Evolutionary conservation across 2,888 invertebrate species (phyloP).

Genomic region (Muschampia plurimacula): DNA sequence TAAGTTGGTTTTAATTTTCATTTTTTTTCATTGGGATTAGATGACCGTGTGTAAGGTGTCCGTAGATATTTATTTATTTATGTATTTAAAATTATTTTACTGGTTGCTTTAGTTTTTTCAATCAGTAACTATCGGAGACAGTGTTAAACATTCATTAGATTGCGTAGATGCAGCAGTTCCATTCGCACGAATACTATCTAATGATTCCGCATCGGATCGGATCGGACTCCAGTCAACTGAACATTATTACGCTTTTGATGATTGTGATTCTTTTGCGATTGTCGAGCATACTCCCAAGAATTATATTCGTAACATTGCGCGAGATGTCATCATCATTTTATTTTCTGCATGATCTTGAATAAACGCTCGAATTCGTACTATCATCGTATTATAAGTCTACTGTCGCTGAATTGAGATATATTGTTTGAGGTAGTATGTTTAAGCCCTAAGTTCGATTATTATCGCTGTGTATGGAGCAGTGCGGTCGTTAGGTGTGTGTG

Average conservation of each 20-base stretch:
- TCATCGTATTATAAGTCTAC: not conserved
- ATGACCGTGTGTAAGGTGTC: too few relatives aligned
- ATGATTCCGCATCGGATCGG: not conserved
- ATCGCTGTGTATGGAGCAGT: conserved; percentile 15
- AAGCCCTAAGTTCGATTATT: conserved; percentile 32
- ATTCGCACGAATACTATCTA: not conserved
- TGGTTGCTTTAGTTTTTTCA: too few relatives aligned
- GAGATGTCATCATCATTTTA: not conserved
- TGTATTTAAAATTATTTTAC: too few relatives aligned
- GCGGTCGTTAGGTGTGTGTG: conserved; percentile 53
- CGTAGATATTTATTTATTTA: too few relatives aligned
- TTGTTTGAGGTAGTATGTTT: conserved; percentile 14
- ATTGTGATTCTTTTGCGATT: too few relatives aligned
- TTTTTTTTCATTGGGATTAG: too few relatives aligned
- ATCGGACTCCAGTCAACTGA: not conserved
- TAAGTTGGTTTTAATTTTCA: too few relatives aligned
- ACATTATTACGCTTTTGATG: too few relatives aligned
- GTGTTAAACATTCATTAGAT: conserved; percentile 3
- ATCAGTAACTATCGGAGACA: too few relatives aligned
- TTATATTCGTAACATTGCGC: not conserved
- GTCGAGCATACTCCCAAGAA: not conserved
- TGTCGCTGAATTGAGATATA: not conserved
- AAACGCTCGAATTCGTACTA: not conserved
- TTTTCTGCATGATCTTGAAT: not conserved
- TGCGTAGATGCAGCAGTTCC: not conserved